Evolutionary conservation across 2,888 invertebrate species (phyloP).

Genomic region (Agrochola litura): DNA sequence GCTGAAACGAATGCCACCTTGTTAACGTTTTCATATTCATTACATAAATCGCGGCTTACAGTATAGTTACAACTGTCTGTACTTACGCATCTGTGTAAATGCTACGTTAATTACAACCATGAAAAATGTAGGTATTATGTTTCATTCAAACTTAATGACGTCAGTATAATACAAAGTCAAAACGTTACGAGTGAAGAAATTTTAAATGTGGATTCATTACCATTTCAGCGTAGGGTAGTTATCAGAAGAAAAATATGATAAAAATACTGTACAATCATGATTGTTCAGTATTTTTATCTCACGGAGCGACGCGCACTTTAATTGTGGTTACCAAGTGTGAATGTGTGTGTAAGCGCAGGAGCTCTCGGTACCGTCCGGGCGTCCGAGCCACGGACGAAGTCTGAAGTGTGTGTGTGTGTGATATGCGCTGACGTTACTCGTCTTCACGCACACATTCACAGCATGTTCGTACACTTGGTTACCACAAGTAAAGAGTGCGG

Average conservation of each 20-base stretch:
- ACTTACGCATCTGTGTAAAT: constrained; percentile 42
- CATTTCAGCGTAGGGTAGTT: no score
- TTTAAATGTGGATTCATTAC: not conserved
- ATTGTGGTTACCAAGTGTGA: not conserved
- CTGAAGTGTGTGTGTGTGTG: not conserved
- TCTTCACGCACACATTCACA: not conserved
- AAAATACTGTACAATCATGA: no score
- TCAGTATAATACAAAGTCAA: not conserved
- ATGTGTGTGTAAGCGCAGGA: not conserved
- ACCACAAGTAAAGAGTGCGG: not conserved
- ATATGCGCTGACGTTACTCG: not conserved
- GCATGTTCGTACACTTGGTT: not conserved
- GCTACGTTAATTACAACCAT: not conserved
- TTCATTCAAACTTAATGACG: not conserved
- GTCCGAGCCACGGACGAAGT: not conserved
- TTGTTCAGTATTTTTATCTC: not conserved
- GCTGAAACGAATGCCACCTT: not conserved
- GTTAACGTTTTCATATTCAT: not conserved
- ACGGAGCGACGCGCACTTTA: not conserved
- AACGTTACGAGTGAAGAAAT: not conserved
- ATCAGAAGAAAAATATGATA: no score
- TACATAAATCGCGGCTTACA: constrained; percentile 1
- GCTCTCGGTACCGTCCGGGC: not conserved
- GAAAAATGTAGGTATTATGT: not conserved
- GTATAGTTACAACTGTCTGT: constrained; percentile 15